Percentiles rank a stretch among this genome's conserved stretches.
Conservation (phyloP, 2,113 vertebrate species). For the Osmerus eperlanus region DNA sequence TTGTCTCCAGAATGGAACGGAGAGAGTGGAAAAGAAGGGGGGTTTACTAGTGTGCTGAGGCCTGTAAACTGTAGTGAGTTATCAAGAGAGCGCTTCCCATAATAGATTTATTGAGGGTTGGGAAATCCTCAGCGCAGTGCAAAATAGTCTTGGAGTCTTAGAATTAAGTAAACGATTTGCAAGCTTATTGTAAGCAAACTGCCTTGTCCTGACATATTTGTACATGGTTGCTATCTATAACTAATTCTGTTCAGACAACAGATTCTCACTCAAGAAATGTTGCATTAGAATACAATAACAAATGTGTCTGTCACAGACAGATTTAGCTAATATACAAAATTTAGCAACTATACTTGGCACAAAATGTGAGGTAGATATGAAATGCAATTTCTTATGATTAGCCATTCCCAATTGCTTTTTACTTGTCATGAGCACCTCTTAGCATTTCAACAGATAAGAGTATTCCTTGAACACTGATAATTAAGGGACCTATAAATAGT, state of each 20-base stretch:
- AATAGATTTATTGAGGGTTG: neutral
- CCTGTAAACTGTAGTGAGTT: slow-evolving; percentile 10
- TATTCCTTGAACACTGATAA: neutral
- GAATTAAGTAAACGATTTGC: neutral
- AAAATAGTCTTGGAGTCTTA: neutral
- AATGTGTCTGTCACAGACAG: no score
- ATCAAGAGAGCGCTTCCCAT: slow-evolving; percentile 11
- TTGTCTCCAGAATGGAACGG: slow-evolving; percentile 12
- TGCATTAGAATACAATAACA: no score
- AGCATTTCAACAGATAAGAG: neutral
- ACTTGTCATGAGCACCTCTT: neutral
- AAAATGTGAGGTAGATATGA: no score
- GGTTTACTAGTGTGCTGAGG: slow-evolving; percentile 2
- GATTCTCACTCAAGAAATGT: neutral
- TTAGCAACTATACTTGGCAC: no score
- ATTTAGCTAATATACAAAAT: no score
- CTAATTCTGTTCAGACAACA: neutral
- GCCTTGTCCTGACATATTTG: neutral
- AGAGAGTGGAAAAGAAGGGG: neutral
- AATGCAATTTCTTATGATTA: no score
- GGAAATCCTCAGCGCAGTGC: neutral
- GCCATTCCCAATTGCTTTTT: no score
- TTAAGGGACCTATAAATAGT: neutral
- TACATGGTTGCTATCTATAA: neutral
- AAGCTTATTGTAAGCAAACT: neutral